Conservation (phyloP, 2,113 vertebrate genomes). For the Eclectus roratus region DNA sequence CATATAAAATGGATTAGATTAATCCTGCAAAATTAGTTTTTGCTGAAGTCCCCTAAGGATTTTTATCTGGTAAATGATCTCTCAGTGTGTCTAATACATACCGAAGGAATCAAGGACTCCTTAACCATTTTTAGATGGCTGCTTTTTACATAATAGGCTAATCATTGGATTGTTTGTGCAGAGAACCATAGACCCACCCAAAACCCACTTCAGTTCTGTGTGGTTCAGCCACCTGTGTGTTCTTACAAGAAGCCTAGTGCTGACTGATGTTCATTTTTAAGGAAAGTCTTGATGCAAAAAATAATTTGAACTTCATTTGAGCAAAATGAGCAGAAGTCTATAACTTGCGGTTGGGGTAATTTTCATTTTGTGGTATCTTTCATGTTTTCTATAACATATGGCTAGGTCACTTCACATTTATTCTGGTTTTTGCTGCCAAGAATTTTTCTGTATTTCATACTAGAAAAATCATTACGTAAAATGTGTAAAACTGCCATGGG, state of each 20-base stretch:
- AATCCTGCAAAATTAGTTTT: conserved; percentile 33
- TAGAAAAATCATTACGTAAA: not conserved
- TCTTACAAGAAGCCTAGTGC: not conserved
- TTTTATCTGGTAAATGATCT: conserved; percentile 33
- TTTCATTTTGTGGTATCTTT: not conserved
- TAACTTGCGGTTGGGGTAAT: not conserved
- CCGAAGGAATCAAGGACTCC: not conserved
- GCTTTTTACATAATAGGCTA: not conserved
- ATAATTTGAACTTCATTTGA: not conserved
- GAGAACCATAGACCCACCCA: not conserved
- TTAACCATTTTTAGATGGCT: not conserved
- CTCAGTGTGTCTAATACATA: not conserved
- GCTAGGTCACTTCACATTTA: not conserved
- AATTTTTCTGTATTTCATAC: not conserved
- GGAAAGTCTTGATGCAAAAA: not conserved
- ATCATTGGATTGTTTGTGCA: not conserved
- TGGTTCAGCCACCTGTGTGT: not conserved
- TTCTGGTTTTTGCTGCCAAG: not conserved
- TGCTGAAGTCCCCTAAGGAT: not conserved
- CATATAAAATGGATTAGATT: conserved; percentile 9
- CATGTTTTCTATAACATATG: not conserved
- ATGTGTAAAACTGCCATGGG: not conserved
- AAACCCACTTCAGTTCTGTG: not conserved
- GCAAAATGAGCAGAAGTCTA: not conserved
- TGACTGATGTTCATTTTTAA: not conserved